phyloP scores from a whole-genome alignment of 2,888 invertebrate genomes.

The Pelosia muscerda region DNA sequence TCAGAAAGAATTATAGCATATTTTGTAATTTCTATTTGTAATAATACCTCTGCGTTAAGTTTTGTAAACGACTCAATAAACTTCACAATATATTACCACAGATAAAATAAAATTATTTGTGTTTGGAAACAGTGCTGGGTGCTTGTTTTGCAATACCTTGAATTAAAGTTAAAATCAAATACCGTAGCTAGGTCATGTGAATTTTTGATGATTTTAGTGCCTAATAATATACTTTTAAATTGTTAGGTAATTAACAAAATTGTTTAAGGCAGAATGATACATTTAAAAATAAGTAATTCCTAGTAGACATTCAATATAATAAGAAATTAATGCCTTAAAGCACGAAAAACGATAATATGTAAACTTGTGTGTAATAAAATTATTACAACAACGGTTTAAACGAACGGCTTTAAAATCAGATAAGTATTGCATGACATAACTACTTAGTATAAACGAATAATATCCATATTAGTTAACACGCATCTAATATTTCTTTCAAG shows the following conservation, averaged over 20 bases:
- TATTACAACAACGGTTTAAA: neutral
- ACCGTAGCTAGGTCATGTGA: slow-evolving; percentile 1
- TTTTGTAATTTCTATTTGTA: neutral
- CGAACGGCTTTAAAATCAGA: neutral
- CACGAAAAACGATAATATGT: neutral
- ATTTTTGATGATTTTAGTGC: neutral
- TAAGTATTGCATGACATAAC: neutral
- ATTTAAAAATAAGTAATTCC: neutral
- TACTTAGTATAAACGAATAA: neutral
- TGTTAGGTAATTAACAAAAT: neutral
- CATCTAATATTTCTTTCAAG: neutral
- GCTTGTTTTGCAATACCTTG: neutral
- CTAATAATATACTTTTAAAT: neutral
- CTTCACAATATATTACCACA: neutral
- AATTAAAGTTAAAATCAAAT: slow-evolving; percentile 1
- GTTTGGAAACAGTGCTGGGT: neutral
- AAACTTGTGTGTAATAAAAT: neutral
- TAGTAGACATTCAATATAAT: neutral
- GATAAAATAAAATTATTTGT: neutral
- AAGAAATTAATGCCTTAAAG: neutral
- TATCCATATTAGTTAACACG: neutral
- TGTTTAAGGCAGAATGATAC: neutral
- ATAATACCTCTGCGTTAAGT: neutral
- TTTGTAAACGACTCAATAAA: slow-evolving; percentile 4
- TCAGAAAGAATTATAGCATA: neutral